These are phyloP conservation scores for Xiphophorus maculatus DNA, from an alignment of 2,113 vertebrate genomes.

Conservation along the genomic window DNA sequence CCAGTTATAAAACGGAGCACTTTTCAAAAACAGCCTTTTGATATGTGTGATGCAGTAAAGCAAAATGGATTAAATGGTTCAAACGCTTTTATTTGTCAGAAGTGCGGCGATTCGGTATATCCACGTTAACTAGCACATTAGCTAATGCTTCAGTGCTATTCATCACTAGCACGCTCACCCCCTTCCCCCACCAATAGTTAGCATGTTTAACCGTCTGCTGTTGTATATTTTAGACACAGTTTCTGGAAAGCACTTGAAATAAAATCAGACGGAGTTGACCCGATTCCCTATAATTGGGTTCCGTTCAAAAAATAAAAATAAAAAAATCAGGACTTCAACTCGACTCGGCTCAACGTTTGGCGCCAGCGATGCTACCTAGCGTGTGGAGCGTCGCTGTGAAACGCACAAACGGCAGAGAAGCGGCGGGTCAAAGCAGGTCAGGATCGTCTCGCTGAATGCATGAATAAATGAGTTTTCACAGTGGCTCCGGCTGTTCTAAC, in stretches of 20 bases:
- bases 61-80: constrained; percentile 81
- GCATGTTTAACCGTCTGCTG: neutral
- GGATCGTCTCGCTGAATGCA: constrained; percentile 74
- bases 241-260: neutral
- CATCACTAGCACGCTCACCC: no score
- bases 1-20: constrained; percentile 76
- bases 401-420: neutral
- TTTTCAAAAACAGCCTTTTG: constrained; percentile 81
- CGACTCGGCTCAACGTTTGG: no score
- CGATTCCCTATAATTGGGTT: neutral
- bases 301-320: no score
- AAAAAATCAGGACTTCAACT: no score
- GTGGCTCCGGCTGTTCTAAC: constrained; percentile 83
- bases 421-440: constrained; percentile 72
- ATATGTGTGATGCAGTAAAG: constrained; percentile 76
- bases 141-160: neutral
- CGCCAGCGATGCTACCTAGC: neutral
- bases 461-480: constrained; percentile 74
- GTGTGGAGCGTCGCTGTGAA: neutral
- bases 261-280: neutral
- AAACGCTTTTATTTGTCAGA: constrained; percentile 76
- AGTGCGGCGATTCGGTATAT: constrained; percentile 50
- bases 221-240: neutral
- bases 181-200: neutral
- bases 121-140: constrained; percentile 35